A percentile compares a stretch with the other conserved stretches of the same genome.
phyloP scores from a whole-genome alignment of 2,888 invertebrate species.

The Yponomeuta cagnagella region DNA sequence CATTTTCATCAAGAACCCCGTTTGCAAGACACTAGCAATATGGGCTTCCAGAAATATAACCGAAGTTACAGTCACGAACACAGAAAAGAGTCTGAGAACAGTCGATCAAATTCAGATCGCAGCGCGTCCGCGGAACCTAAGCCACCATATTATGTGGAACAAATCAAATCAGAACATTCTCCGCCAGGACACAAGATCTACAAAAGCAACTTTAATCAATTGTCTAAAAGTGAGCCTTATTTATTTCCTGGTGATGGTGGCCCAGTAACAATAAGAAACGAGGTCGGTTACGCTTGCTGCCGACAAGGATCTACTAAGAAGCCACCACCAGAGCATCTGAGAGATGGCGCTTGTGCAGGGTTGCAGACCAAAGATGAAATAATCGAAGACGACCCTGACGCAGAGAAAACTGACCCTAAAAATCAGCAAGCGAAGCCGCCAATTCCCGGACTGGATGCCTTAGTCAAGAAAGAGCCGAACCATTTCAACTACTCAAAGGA shows the following conservation, averaged over 20 bases:
- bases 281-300: constrained; percentile 83
- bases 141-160: constrained; percentile 68
- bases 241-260: constrained; percentile 82
- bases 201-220: constrained; percentile 58
- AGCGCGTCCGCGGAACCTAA: constrained; percentile 41
- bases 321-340: constrained; percentile 82
- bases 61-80: constrained; percentile 43
- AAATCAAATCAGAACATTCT: constrained; percentile 72
- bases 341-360: constrained; percentile 83
- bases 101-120: constrained; percentile 32
- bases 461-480: constrained; percentile 50
- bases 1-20: constrained; percentile 45
- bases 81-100: constrained; percentile 38
- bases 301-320: constrained; percentile 83
- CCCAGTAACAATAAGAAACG: constrained; percentile 76
- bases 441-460: constrained; percentile 60
- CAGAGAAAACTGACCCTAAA: constrained; percentile 63
- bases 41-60: constrained; percentile 62
- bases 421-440: constrained; percentile 54
- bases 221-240: constrained; percentile 67
- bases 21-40: constrained; percentile 42
- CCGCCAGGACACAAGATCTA: constrained; percentile 72
- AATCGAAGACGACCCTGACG: constrained; percentile 74
- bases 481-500: constrained; percentile 73
- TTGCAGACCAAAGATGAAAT: constrained; percentile 83